A percentile compares a stretch with the other conserved stretches of the same genome.
These are phyloP conservation scores for Epinephelus moara DNA, from an alignment of 2,113 vertebrate genomes.

Conservation along the genomic window DNA sequence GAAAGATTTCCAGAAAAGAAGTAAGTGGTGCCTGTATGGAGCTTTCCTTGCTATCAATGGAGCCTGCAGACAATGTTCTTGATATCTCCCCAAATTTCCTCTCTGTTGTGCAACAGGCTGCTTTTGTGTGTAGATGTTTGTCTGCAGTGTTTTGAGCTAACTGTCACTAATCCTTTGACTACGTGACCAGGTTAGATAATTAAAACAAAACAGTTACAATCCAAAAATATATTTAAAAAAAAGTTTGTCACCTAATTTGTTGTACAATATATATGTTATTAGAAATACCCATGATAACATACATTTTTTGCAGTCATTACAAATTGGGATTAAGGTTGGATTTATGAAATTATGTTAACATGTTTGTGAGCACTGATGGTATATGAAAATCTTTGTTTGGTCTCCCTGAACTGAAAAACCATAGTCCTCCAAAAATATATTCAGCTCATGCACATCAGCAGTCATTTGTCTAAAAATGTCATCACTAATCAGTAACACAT, in stretches of 20 bases:
- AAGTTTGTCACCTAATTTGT: background rate
- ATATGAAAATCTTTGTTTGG: background rate
- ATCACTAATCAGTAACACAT: conserved; percentile 49
- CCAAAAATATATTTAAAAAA: background rate
- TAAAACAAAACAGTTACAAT: background rate
- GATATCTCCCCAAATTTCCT: conserved; percentile 69
- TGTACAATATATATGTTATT: background rate
- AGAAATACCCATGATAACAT: background rate
- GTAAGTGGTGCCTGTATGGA: conserved; percentile 73
- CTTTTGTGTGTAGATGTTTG: conserved; percentile 30
- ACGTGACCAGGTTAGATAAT: conserved; percentile 3
- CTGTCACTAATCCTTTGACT: conserved; percentile 34
- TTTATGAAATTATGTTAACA: background rate
- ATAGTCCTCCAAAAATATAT: background rate
- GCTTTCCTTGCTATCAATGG: conserved; percentile 70
- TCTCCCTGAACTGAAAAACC: background rate
- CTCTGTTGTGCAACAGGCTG: conserved; percentile 45
- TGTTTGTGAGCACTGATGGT: background rate
- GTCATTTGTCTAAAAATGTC: conserved; percentile 54
- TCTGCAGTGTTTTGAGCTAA: conserved; percentile 47
- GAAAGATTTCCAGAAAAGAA: conserved; percentile 74
- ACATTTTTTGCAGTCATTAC: too few relatives aligned
- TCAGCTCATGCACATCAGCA: background rate
- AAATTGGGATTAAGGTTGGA: background rate
- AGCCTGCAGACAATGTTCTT: conserved; percentile 71